Evolutionary conservation across 2,797 vertebrate genomes (phyloP).

Genomic region (Craterocephalus amniculus): DNA sequence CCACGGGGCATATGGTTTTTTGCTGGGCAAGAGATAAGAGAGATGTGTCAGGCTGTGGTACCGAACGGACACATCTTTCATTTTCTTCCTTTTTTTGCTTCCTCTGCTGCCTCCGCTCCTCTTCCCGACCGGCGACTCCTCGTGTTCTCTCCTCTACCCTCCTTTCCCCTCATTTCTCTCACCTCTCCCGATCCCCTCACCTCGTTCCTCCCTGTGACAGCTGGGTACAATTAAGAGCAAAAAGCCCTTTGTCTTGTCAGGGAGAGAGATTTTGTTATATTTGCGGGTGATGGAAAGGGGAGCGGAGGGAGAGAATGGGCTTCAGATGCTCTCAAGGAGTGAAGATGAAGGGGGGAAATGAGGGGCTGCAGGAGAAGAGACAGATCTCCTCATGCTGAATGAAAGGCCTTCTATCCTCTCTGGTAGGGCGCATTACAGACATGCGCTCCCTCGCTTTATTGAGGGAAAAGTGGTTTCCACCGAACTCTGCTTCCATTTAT

Average conservation of each 20-base stretch:
- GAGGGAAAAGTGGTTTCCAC: conserved; percentile 75
- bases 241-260: conserved; percentile 62
- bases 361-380: conserved; percentile 64
- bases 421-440: conserved; percentile 69
- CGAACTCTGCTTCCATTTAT: conserved; percentile 80
- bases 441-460: conserved; percentile 54
- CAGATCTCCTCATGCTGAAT: conserved; percentile 66
- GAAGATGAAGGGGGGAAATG: conserved; percentile 27
- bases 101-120: conserved; percentile 56
- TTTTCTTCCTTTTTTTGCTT: conserved; percentile 63
- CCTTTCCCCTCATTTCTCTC: conserved; percentile 7
- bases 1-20: conserved; percentile 76
- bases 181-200: conserved; percentile 53
- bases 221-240: conserved; percentile 75
- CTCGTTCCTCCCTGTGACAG: conserved; percentile 64
- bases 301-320: conserved; percentile 68
- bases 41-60: conserved; percentile 75
- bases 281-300: conserved; percentile 71
- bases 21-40: conserved; percentile 80
- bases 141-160: conserved; percentile 13
- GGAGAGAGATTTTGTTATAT: conserved; percentile 58
- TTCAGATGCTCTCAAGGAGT: conserved; percentile 72
- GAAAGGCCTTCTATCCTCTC: conserved; percentile 68
- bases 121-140: conserved; percentile 31
- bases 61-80: conserved; percentile 80